Percentiles rank a stretch among this genome's conserved stretches.
These are phyloP conservation scores for Drosophila carrolli DNA, from an alignment of 1,140 invertebrate genomes.

Conservation along the genomic window DNA sequence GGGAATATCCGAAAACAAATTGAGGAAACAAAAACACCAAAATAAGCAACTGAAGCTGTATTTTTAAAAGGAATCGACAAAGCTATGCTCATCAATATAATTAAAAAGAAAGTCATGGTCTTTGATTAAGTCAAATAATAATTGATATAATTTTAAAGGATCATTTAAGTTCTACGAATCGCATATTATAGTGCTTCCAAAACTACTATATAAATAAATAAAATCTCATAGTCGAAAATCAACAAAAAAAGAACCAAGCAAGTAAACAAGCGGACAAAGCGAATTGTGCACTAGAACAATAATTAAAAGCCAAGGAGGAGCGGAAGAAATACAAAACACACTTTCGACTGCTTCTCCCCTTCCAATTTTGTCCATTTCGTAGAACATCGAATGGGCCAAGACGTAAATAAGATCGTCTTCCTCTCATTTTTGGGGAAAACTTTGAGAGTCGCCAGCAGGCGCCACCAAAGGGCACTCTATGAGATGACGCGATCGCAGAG, in stretches of 20 bases:
- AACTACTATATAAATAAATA: constrained; percentile 9
- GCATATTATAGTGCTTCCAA: neutral
- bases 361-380: constrained; percentile 18
- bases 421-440: neutral
- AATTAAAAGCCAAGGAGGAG: constrained; percentile 24
- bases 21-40: constrained; percentile 4
- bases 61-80: neutral
- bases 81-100: neutral
- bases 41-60: neutral
- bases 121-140: neutral
- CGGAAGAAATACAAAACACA: constrained; percentile 26
- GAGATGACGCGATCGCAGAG: constrained; percentile 21
- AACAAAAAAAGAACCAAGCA: constrained; percentile 9
- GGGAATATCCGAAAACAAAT: constrained; percentile 4
- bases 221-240: constrained; percentile 29
- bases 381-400: constrained; percentile 18
- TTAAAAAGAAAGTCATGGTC: too few relatives aligned
- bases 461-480: constrained; percentile 48
- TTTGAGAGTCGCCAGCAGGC: constrained; percentile 36
- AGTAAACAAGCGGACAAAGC: constrained; percentile 52
- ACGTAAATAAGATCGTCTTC: constrained; percentile 26
- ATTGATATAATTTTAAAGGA: neutral
- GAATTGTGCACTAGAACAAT: constrained; percentile 40
- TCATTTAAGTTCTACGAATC: neutral
- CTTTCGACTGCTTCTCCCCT: constrained; percentile 20